phyloP scores from a whole-genome alignment of 2,113 vertebrate species.

The Zosterops pallidus region DNA sequence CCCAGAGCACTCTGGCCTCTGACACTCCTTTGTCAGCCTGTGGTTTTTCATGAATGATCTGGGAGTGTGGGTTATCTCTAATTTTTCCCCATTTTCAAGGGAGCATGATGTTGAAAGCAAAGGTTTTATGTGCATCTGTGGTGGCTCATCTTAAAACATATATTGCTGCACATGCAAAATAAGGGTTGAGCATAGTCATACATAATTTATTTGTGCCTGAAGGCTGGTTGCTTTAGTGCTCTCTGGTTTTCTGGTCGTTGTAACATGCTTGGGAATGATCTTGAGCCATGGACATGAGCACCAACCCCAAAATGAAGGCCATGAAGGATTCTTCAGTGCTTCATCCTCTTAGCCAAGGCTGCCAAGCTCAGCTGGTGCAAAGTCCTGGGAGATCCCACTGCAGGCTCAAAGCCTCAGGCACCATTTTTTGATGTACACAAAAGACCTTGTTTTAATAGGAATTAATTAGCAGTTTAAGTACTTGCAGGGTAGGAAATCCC shows the following conservation, averaged over 20 bases:
- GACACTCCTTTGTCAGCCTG: not conserved
- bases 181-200: not conserved
- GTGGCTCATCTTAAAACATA: not conserved
- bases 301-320: not conserved
- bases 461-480: slow-evolving; percentile 67
- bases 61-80: not conserved
- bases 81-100: not conserved
- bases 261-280: not conserved
- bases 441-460: slow-evolving; percentile 62
- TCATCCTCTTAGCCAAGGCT: not conserved
- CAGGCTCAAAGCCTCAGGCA: slow-evolving; percentile 41
- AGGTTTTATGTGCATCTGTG: not conserved
- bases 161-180: not conserved
- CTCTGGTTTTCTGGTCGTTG: not conserved
- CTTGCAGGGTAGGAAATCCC: slow-evolving; percentile 54
- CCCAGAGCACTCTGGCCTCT: not conserved
- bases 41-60: not conserved
- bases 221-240: not conserved
- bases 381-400: slow-evolving; percentile 18
- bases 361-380: not conserved
- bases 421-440: slow-evolving; percentile 41
- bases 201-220: not conserved
- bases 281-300: not conserved
- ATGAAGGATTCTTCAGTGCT: not conserved
- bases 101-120: not conserved